Evolutionary conservation across 2,797 vertebrate species (phyloP), one percentile per base, ranked within the genome.

Genomic region (Peromyscus attwateri): DNA sequence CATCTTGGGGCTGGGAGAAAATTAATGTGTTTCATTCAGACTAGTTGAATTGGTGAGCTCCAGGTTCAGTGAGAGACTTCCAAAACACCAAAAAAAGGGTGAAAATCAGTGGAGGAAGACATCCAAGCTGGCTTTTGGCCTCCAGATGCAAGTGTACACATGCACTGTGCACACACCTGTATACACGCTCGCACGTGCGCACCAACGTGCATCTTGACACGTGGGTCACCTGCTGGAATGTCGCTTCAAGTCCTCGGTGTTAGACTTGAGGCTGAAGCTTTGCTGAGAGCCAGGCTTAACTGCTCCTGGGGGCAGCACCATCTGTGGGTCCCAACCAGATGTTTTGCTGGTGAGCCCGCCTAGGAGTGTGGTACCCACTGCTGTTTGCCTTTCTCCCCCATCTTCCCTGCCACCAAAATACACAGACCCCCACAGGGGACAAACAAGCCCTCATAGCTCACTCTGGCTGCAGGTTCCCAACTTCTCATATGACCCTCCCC

Each of bases 271-370:
- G 23, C n/a, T 21, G 79, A 49, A 23, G 21, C 7, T 11, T 89
- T 10, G 25, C 9, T 12, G 40, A 34, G 8, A 81, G 17, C 19
- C 10, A 1, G 0, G 25, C n/a, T 43, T 13, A 0, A 3, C 52
- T 25, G 8, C 3, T 10, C 5, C 49, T 37, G 64, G 31, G 12
- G 80, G 85, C 17, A 6, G 23, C 7, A 3, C 2, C 29, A 31
- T n/a, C 88, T 60, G 43, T 52, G 12, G 31, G 64, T 21, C 8
- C 29, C 0, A 8, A n/a, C n/a, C 17, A 3, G 43, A 14, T 1
- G 3, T 29, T 7, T 12, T 3, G 70, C 23, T 19, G 23, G n/a
- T 40, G n/a, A 57, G 10, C 57, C 79, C 14, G 0, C 19, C 82
- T 52, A 19, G 27, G 64, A 87, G 76, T 80, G 25, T 10, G 0